Base-by-base conservation (phyloP, 2,888 invertebrate species). In the Eumerus sabulonum region DNA sequence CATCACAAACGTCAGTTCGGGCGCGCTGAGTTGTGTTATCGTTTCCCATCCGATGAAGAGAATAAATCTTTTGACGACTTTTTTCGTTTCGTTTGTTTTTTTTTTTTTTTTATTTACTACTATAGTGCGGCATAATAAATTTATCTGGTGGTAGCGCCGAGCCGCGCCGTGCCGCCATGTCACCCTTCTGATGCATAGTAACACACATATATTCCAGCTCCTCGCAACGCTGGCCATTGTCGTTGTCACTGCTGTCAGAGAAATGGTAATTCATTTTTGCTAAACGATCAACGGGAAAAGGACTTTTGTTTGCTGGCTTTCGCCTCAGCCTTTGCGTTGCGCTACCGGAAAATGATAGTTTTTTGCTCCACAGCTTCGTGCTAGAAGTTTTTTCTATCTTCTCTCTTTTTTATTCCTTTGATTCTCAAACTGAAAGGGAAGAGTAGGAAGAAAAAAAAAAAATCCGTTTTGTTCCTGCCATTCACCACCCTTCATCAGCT, bases 191-290 rank as follows among this genome's bases (percentile, higher is more conserved):
- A 64, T 71, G 51, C 56, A 40, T 19, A 19, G 45, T 40, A 56
- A 19, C 48, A 51, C 56, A 36, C 59, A 54, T 36, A 51, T 12
- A 51, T 38, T 40, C 3, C 27, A 12, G n/a, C n/a, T 27, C 7
- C 27, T 36, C 36, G 18, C n/a, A n/a, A n/a, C n/a, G n/a, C n/a
- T n/a, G 27, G 3, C 27, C 27, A 27, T 27, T 7, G 27, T 27
- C 27, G 27, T 27, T 27, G 27, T 72, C 72, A 71, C 7, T 7
- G 27, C 7, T 27, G 27, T 72, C 72, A 71, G 62, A 53, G 66
- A 62, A 72, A 77, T 77, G 72, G 72, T 77, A 77, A 77, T 77
- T 77, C 66, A 67, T 77, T 76, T 72, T 77, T 77, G 51, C 62
- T 51, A 77, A 77, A 63, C 76, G 76, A 77, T 72, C 76, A 72